These are phyloP conservation scores for Eilema depressum DNA, from an alignment of 2,888 invertebrate species.

Conservation along the genomic window DNA sequence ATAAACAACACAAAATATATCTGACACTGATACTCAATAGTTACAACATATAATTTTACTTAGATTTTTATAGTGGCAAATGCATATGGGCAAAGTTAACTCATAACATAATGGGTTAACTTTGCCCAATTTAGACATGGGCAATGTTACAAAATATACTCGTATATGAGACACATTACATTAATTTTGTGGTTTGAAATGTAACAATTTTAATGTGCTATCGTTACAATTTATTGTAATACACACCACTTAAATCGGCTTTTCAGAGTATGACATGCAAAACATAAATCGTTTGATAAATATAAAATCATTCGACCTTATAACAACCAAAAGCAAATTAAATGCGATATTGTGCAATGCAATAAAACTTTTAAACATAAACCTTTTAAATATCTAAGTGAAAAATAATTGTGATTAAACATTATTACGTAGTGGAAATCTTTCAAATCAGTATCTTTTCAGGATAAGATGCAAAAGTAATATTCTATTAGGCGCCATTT, in stretches of 20 bases:
- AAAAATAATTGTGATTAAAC: slow-evolving; percentile 27
- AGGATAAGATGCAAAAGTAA: neutral
- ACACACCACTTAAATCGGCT: neutral
- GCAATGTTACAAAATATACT: slow-evolving; percentile 5
- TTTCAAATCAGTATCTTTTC: neutral
- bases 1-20: slow-evolving; percentile 50
- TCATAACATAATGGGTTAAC: neutral
- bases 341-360: slow-evolving; percentile 47
- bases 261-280: neutral
- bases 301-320: slow-evolving; percentile 26
- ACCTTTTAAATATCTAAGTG: slow-evolving; percentile 7
- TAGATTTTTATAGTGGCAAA: too few relatives aligned
- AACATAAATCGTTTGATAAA: neutral
- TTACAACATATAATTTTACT: slow-evolving; percentile 1
- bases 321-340: slow-evolving; percentile 33
- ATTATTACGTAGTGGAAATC: neutral
- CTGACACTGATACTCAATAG: slow-evolving; percentile 25
- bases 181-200: too few relatives aligned
- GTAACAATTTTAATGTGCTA: neutral
- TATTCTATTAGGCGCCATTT: too few relatives aligned
- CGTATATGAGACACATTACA: neutral
- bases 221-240: slow-evolving; percentile 8
- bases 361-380: slow-evolving; percentile 20
- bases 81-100: too few relatives aligned
- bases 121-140: neutral